Evolutionary conservation across 2,797 vertebrate genomes (phyloP), one percentile per base, ranked within the genome.

Genomic region (Orientallactaga sibirica): DNA sequence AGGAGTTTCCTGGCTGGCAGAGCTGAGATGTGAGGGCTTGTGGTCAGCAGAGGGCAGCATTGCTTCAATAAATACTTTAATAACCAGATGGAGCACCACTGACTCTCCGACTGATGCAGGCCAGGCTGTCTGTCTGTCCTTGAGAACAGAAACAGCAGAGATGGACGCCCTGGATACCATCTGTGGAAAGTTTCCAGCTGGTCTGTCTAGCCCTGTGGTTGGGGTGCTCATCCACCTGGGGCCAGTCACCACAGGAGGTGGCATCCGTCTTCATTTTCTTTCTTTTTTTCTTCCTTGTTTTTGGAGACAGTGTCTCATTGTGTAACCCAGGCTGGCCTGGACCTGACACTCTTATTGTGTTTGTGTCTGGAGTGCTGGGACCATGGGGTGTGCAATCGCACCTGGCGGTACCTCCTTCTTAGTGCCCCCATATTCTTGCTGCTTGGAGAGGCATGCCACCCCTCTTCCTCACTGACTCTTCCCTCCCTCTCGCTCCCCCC

Each of bases 41-140:
- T 18, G 76, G 85, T 29, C 97, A 95, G 88, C 77, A 96, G 97
- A 96, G 96, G 94, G 95, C 92, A 95, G 94, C 90, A 41, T 96
- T 96, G 95, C 62, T 20, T n/a, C 66, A 96, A 81, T 33, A 91
- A 95, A 78, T 3, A 15, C 18, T 19, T 68, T 1, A 37, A 7
- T 74, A 9, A 33, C 2, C 24, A 7, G 37, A 83, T 27, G 18
- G 27, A 15, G 18, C 3, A 7, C 33, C 0, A 15, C n/a, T 12
- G 0, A 15, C 19, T 52, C 58, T 16, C 9, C 0, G 6, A 62
- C 14, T 58, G 70, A 80, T 1, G 0, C 41, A 20, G 48, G 41
- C 61, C 77, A 62, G 74, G 91, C 43, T 1, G 22, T 74, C 80
- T 85, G 88, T 33, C 14, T 6, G 43, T 7, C 6, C 48, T 48